Evolutionary conservation across 2,888 invertebrate species (phyloP).

Genomic region (Lasioglossum zephyrum): DNA sequence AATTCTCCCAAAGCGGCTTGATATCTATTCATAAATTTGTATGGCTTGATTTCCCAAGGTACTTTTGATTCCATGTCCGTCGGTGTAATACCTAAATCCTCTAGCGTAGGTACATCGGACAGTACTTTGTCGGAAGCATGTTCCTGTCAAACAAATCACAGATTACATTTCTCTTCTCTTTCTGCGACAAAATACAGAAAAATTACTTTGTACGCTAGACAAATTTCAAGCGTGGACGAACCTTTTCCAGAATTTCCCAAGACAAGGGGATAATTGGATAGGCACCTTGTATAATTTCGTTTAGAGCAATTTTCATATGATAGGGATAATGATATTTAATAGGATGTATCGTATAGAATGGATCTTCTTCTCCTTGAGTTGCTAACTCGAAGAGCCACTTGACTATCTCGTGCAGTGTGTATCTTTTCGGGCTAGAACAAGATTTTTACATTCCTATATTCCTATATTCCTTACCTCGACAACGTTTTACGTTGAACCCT

Average conservation of each 20-base stretch:
- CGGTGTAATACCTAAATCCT: slow-evolving; percentile 94
- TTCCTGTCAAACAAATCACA: slow-evolving; percentile 86
- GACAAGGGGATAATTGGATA: slow-evolving; percentile 89
- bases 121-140: slow-evolving; percentile 89
- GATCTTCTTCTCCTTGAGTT: slow-evolving; percentile 85
- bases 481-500: not conserved
- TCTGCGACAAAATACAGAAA: not conserved
- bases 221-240: slow-evolving; percentile 79
- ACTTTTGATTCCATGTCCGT: slow-evolving; percentile 92
- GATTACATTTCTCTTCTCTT: not conserved
- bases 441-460: not conserved
- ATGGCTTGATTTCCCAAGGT: slow-evolving; percentile 93
- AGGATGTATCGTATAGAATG: slow-evolving; percentile 84
- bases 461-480: not conserved
- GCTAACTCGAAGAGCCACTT: slow-evolving; percentile 90
- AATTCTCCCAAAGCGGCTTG: slow-evolving; percentile 91
- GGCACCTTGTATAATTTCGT: slow-evolving; percentile 87
- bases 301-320: slow-evolving; percentile 87
- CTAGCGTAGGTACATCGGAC: slow-evolving; percentile 89
- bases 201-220: not conserved
- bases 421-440: slow-evolving; percentile 28
- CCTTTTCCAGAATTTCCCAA: slow-evolving; percentile 93
- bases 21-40: slow-evolving; percentile 89
- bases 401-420: slow-evolving; percentile 85
- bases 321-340: slow-evolving; percentile 90